Percentiles rank a stretch among this genome's conserved stretches.
Conservation (phyloP, 2,113 vertebrate genomes). For the Heterochromis multidens region DNA sequence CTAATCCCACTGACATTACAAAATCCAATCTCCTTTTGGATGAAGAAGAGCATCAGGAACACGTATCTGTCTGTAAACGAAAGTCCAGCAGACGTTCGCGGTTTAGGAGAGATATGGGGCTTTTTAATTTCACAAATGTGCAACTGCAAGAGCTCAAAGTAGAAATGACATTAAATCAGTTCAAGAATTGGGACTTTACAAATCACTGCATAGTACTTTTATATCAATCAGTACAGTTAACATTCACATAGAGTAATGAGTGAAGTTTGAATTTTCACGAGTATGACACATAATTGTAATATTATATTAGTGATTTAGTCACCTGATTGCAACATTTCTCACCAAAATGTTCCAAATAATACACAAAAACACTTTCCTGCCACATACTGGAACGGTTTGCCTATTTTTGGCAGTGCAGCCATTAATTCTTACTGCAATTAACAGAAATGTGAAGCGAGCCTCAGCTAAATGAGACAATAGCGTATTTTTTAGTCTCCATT, state of each 20-base stretch:
- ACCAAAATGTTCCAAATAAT: background rate
- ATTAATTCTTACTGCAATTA: background rate
- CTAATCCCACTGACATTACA: conserved; percentile 9
- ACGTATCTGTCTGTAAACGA: background rate
- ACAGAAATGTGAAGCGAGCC: background rate
- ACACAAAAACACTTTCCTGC: background rate
- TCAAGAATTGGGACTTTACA: conserved; percentile 2
- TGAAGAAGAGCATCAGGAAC: background rate
- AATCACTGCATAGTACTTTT: background rate
- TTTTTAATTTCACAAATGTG: conserved; percentile 20
- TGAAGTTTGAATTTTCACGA: background rate
- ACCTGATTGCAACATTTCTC: background rate
- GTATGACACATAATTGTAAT: background rate
- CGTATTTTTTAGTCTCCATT: background rate
- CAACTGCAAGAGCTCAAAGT: conserved; percentile 19
- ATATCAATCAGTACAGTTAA: background rate
- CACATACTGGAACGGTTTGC: background rate
- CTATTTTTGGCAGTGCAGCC: background rate
- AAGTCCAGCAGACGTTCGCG: background rate
- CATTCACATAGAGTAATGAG: background rate
- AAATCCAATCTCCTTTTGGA: background rate
- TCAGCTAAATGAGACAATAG: too few species aligned
- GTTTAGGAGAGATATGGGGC: conserved; percentile 16
- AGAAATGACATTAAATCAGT: conserved; percentile 18
- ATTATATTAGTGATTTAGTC: background rate